These are phyloP conservation scores for Euura lappo DNA, from an alignment of 1,140 invertebrate species.

Conservation along the genomic window DNA sequence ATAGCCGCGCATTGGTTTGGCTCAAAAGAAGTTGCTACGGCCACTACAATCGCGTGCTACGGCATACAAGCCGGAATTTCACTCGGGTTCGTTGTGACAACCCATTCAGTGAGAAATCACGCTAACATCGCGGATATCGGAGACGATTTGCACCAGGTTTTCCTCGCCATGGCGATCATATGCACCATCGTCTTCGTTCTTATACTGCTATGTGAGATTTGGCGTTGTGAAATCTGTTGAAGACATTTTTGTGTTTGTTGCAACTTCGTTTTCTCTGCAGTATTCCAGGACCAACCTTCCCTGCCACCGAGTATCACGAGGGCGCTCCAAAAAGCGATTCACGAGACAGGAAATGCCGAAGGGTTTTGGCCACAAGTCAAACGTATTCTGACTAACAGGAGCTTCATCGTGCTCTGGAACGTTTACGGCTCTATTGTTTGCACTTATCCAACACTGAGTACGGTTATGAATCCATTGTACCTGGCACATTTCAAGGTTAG, in stretches of 20 bases:
- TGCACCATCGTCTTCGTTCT: slow-evolving; percentile 60
- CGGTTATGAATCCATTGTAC: slow-evolving; percentile 68
- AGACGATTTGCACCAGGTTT: slow-evolving; percentile 44
- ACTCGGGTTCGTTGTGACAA: slow-evolving; percentile 46
- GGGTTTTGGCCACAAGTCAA: slow-evolving; percentile 29
- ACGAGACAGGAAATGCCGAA: slow-evolving; percentile 19
- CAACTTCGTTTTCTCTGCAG: slow-evolving; percentile 45
- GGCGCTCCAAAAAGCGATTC: slow-evolving; percentile 25
- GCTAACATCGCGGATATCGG: slow-evolving; percentile 47
- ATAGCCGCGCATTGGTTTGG: slow-evolving; percentile 77
- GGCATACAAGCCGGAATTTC: slow-evolving; percentile 73
- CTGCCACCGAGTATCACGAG: slow-evolving; percentile 61
- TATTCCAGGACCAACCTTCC: slow-evolving; percentile 66
- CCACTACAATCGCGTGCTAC: slow-evolving; percentile 77
- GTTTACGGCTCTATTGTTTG: slow-evolving; percentile 73
- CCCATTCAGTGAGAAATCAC: slow-evolving; percentile 50
- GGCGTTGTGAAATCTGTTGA: no score
- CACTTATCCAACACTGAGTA: slow-evolving; percentile 72
- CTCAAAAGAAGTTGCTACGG: slow-evolving; percentile 70
- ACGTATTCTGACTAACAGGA: slow-evolving; percentile 60
- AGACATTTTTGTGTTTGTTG: no score
- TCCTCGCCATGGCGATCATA: slow-evolving; percentile 60
- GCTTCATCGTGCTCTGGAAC: slow-evolving; percentile 65
- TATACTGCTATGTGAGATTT: slow-evolving; percentile 63
- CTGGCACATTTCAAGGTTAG: slow-evolving; percentile 65